Evolutionary conservation across 2,113 vertebrate species (phyloP).

Genomic region (Eurystomus gularis): DNA sequence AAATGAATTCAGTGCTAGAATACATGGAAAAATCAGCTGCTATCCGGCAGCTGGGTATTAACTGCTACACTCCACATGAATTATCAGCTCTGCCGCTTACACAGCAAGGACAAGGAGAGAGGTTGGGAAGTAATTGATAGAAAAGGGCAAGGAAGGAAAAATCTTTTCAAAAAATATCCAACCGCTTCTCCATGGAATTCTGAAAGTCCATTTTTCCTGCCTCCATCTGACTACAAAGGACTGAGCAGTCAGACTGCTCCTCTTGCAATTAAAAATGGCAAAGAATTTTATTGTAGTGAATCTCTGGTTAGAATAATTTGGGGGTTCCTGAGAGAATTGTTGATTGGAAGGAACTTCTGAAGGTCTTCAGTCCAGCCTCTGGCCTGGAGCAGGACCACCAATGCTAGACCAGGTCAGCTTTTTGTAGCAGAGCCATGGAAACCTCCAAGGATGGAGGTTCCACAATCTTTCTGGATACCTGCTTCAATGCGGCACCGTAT

Average conservation of each 20-base stretch:
- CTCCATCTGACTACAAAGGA: background rate
- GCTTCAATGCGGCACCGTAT: fast-evolving
- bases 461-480: background rate
- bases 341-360: background rate
- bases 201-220: background rate
- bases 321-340: background rate
- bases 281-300: background rate
- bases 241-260: background rate
- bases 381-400: background rate
- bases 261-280: background rate
- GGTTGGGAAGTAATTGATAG: background rate
- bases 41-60: background rate
- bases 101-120: background rate
- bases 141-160: background rate
- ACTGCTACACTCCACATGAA: background rate
- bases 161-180: background rate
- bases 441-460: background rate
- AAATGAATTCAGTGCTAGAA: background rate
- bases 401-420: background rate
- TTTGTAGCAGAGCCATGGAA: background rate
- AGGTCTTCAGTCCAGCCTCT: background rate
- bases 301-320: background rate
- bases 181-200: background rate
- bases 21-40: background rate
- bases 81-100: background rate